Conservation (phyloP, 2,113 vertebrate genomes). For the Engraulis encrasicolus region DNA sequence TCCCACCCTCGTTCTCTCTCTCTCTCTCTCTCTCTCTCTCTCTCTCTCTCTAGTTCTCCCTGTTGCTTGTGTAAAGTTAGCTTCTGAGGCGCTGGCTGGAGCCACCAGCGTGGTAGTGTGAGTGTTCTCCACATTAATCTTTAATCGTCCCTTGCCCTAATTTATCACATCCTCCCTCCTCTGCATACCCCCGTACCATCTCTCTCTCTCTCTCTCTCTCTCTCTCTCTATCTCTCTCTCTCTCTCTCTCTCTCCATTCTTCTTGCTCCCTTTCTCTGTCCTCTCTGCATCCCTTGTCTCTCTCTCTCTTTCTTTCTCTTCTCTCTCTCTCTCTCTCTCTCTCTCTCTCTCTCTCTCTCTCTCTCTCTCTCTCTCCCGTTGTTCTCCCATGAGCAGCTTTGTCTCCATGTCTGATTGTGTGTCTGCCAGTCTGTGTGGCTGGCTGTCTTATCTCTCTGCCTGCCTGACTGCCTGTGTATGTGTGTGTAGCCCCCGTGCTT, state of each 20-base stretch:
- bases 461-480: too few relatives aligned
- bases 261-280: constrained; percentile 17
- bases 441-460: too few relatives aligned
- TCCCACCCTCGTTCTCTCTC: not conserved
- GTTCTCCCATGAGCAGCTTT: not conserved
- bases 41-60: not conserved
- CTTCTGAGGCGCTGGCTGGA: constrained; percentile 52
- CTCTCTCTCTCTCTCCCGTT: not conserved
- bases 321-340: too few relatives aligned
- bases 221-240: constrained; percentile 32
- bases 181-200: too few relatives aligned
- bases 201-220: constrained; percentile 27
- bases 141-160: constrained; percentile 69
- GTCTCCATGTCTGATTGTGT: too few relatives aligned
- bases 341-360: constrained; percentile 19
- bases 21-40: not conserved
- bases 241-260: not conserved
- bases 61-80: not conserved
- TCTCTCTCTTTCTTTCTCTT: constrained; percentile 25
- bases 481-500: not conserved
- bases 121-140: constrained; percentile 64
- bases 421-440: too few relatives aligned
- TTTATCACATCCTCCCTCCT: constrained; percentile 57
- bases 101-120: constrained; percentile 53
- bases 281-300: too few relatives aligned